Base-by-base conservation (phyloP, 2,888 invertebrate genomes). In the Catonia carolina region DNA sequence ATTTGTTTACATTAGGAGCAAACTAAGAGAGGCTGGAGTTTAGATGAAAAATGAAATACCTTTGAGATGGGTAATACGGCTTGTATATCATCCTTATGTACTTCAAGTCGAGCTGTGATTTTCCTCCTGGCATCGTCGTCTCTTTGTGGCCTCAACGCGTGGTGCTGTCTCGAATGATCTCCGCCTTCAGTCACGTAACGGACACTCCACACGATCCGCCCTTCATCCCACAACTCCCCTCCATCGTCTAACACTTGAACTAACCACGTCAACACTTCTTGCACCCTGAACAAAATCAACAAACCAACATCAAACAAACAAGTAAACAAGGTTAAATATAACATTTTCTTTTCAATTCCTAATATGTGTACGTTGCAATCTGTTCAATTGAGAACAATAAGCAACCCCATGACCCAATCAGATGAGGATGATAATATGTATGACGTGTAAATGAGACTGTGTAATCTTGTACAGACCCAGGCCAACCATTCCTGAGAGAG, bases 31-130 rank as follows among this genome's bases (percentile, higher is more conserved):
- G n/a, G n/a, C n/a, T n/a, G n/a, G n/a, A n/a, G n/a, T n/a, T n/a
- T n/a, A n/a, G n/a, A n/a, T n/a, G n/a, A n/a, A n/a, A n/a, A n/a
- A n/a, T n/a, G n/a, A n/a, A n/a, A n/a, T 22, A 92, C 92, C 85
- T 94, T 94, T 58, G 93, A 91, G 71, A 95, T 93, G 14, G 94
- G 93, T 20, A 95, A 78, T 12, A 95, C 91, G 17, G 93, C 90
- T 74, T 93, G 93, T 59, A 93, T 91, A 69, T 93, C 92, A 71
- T 94, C 94, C 71, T 94, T 94, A 71, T 91, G 90, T 61, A 94
- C 88, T 69, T 92, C 90, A 47, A 94, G 79, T 63, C 90, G 79
- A 1, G 90, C 87, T 59, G 89, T 86, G 42, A 91, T 79, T 69
- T 89, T 85, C 63, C 82, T 55, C 41, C 57, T 53, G 18, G 48